Conservation (phyloP, 2,888 invertebrate genomes). For the Synanthedon myopaeformis region DNA sequence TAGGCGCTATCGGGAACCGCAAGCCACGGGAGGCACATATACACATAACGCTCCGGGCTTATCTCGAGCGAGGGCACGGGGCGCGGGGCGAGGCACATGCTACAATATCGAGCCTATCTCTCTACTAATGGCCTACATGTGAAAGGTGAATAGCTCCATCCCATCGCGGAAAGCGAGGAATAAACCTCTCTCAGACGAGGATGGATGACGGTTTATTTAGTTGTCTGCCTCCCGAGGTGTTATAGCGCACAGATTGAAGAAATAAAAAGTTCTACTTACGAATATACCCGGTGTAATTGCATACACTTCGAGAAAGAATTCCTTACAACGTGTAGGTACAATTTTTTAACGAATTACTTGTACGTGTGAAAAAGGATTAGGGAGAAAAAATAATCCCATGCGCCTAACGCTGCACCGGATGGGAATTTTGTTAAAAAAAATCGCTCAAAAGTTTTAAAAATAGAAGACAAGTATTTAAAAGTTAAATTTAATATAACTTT, state of each 20-base stretch:
- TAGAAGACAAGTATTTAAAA: no score
- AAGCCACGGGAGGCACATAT: constrained; percentile 42
- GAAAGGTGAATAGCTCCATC: constrained; percentile 59
- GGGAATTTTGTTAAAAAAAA: no score
- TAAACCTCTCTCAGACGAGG: constrained; percentile 30
- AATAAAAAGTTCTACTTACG: constrained; percentile 4
- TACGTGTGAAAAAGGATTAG: no score
- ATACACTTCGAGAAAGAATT: no score
- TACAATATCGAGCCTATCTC: constrained; percentile 57
- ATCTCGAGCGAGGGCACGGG: constrained; percentile 34
- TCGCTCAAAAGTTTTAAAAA: no score
- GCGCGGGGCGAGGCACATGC: constrained; percentile 27
- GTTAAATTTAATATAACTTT: no score
- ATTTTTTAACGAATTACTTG: not conserved
- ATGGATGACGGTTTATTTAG: constrained; percentile 36
- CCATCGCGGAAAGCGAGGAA: constrained; percentile 30
- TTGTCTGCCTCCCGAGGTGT: constrained; percentile 21
- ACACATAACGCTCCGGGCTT: constrained; percentile 43
- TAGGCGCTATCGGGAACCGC: constrained; percentile 27
- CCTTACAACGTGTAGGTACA: no score
- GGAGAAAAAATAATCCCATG: no score
- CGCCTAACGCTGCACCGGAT: no score
- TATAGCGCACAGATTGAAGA: not conserved
- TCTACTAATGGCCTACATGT: constrained; percentile 60
- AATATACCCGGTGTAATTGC: no score